These are phyloP conservation scores for Alexandromys fortis DNA, from an alignment of 2,113 vertebrate species.

Conservation along the genomic window DNA sequence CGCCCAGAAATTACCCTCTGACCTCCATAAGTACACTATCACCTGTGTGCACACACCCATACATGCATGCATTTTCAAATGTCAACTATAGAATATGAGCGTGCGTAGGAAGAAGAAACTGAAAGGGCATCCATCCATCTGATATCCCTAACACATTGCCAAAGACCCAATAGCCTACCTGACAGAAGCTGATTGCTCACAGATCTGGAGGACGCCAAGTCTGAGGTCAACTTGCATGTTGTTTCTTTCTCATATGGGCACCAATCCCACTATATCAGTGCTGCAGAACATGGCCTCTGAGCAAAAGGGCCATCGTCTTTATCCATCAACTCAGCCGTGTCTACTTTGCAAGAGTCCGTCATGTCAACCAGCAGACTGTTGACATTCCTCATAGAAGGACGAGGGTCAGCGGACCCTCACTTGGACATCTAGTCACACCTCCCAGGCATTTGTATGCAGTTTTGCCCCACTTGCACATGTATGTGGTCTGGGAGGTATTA, in stretches of 20 bases:
- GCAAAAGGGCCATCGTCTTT: too few relatives aligned
- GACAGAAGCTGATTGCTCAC: not conserved
- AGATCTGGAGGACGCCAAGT: not conserved
- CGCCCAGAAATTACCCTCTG: not conserved
- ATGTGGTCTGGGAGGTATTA: not conserved
- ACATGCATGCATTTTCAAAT: too few relatives aligned
- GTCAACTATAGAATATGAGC: not conserved
- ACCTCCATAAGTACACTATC: not conserved
- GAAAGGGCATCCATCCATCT: not conserved
- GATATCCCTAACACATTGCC: not conserved
- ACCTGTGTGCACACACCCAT: not conserved
- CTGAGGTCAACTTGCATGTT: not conserved
- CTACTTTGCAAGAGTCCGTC: not conserved
- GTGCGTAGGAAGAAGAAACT: not conserved
- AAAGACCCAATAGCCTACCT: not conserved
- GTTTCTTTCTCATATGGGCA: not conserved
- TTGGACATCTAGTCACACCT: not conserved
- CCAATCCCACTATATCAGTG: not conserved
- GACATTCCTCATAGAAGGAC: not conserved
- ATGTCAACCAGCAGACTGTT: not conserved
- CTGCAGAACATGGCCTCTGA: not conserved
- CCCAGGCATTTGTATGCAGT: not conserved
- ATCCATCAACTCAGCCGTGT: not conserved
- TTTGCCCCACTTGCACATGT: not conserved
- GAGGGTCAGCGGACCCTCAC: too few relatives aligned